Evolutionary conservation across 2,888 invertebrate genomes (phyloP).

Genomic region (Pasiphila rectangulata): DNA sequence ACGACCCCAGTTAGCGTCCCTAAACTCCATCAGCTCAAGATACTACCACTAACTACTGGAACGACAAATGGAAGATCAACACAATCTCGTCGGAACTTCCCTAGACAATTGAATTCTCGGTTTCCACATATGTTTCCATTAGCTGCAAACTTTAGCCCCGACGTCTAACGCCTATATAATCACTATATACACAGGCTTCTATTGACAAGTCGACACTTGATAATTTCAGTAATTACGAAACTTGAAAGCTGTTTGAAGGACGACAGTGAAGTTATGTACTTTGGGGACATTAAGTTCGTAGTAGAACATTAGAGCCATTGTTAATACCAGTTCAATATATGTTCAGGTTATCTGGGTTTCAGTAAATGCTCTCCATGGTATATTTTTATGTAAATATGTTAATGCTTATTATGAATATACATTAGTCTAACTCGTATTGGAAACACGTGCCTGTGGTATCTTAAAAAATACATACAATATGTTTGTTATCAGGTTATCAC

Average conservation of each 20-base stretch:
- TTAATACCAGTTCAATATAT: no score
- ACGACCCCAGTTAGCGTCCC: no score
- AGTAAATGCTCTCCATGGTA: no score
- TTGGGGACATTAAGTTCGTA: constrained; percentile 1
- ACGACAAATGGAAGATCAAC: constrained; percentile 7
- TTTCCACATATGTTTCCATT: constrained; percentile 12
- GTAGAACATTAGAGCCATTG: constrained; percentile 1
- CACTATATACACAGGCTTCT: not conserved
- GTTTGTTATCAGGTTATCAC: no score
- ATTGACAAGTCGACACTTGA: constrained; percentile 9
- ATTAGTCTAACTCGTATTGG: no score
- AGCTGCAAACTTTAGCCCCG: constrained; percentile 8
- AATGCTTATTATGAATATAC: no score
- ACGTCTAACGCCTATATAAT: constrained; percentile 6
- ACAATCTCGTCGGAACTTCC: constrained; percentile 1
- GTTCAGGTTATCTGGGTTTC: no score
- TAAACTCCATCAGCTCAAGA: no score
- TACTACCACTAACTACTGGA: no score
- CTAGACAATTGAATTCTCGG: constrained; percentile 10
- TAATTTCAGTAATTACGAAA: constrained; percentile 7
- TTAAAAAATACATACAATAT: no score
- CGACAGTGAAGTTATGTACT: not conserved
- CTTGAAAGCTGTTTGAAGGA: not conserved
- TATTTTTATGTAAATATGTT: no score
- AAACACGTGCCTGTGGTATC: no score